Evolutionary conservation across 2,113 vertebrate genomes (phyloP), one percentile per base, ranked within the genome.

Genomic region (Scartelaos histophorus): DNA sequence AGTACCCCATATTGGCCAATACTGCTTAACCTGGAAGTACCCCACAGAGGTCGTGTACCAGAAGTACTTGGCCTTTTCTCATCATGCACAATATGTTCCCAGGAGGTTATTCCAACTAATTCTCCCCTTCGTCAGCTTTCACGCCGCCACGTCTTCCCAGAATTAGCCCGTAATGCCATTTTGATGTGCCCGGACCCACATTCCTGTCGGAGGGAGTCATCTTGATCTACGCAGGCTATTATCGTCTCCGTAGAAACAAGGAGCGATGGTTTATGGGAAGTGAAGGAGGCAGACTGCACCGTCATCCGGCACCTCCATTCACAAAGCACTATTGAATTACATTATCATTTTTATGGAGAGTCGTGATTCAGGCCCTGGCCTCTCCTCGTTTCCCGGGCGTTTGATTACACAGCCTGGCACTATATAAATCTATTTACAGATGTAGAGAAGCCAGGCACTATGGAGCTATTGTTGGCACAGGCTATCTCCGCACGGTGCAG

Each of bases 361-460:
- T 60, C 9, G 11, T 43, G 72, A 11, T 64, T 47, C 56, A 24
- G 70, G 29, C 68, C 69, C 61, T 66, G 49, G 51, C 64, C 43
- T 60, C 4, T 29, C 49, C 56, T 70, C 56, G 62, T 5, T 29
- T 61, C 45, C 61, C 46, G 15, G 43, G 71, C 16, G 62, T 82
- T 47, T 79, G 79, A 86, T 76, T 70, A 75, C 76, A 75, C 67
- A 82, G 71, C 78, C 74, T 74, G 80, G 73, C 70, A 73, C 61
- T 56, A 64, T 78, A 76, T 58, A 5, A 29, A 86, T 84, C 74
- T 66, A 78, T 81, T 85, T 76, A 85, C 78, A 76, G 79, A 79
- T 57, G 70, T 51, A 56, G 49, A 51, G 15, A 10, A 21, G n/a
- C 17, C 51, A 53, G 51, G 21, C 21, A 19, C 21, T 0, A 0